phyloP scores from a whole-genome alignment of 2,113 vertebrate species.

The Lophotis ruficrista region DNA sequence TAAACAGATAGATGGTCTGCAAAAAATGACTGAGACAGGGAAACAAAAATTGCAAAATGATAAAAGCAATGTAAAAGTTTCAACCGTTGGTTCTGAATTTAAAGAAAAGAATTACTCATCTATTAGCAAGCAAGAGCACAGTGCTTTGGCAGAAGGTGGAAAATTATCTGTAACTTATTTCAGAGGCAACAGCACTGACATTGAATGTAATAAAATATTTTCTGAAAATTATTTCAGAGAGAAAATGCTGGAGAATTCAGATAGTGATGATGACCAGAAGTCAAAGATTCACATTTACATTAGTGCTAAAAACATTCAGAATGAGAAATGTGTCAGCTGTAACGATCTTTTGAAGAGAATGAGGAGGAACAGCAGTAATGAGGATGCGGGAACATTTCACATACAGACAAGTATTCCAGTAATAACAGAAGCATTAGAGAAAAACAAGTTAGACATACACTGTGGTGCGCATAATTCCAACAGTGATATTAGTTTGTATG shows the following conservation, averaged over 20 bases:
- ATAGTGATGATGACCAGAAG: neutral
- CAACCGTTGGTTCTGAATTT: neutral
- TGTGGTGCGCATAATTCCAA: neutral
- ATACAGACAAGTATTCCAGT: neutral
- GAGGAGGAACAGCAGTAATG: neutral
- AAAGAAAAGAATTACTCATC: neutral
- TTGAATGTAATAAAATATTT: neutral
- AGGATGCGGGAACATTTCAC: neutral
- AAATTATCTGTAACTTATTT: neutral
- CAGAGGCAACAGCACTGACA: neutral
- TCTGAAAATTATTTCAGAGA: neutral
- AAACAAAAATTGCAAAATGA: constrained; percentile 16
- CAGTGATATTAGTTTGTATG: neutral
- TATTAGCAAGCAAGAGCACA: neutral
- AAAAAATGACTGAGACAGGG: neutral
- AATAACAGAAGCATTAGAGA: neutral
- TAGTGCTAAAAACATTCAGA: neutral
- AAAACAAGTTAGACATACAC: neutral
- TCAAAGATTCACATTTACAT: neutral
- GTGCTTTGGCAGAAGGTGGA: neutral
- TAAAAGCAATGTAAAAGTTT: neutral
- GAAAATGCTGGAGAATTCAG: neutral
- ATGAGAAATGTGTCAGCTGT: neutral
- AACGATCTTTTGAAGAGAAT: neutral
- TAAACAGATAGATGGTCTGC: neutral